phyloP scores from a whole-genome alignment of 2,797 vertebrate species.

The Pantherophis alleghaniensis region DNA sequence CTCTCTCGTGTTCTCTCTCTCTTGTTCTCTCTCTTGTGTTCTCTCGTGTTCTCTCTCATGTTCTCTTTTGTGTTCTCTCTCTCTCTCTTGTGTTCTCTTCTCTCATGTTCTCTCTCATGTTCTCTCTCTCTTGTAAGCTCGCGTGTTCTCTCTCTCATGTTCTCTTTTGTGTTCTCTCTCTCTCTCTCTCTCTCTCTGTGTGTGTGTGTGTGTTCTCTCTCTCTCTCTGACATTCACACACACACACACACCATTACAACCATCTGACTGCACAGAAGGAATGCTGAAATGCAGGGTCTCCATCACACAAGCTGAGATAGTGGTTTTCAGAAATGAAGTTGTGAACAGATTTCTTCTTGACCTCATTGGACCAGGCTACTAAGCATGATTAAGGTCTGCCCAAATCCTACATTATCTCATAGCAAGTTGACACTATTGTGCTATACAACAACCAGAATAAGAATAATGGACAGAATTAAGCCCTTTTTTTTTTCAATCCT shows the following conservation, averaged over 20 bases:
- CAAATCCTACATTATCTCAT: background rate
- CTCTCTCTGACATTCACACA: background rate
- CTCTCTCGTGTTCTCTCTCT: background rate
- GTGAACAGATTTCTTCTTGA: background rate
- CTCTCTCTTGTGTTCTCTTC: no score
- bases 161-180: no score
- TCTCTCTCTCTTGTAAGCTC: no score
- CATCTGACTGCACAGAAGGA: background rate
- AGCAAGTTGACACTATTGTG: background rate
- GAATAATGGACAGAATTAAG: background rate
- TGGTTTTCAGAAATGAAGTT: background rate
- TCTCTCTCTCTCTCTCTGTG: no score
- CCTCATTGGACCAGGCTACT: background rate
- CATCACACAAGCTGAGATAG: background rate
- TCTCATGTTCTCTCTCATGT: no score
- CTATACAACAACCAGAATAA: background rate
- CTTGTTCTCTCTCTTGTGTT: background rate
- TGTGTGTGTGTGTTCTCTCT: no score
- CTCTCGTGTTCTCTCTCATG: background rate
- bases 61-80: no score
- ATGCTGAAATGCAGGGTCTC: background rate
- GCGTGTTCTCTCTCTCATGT: no score
- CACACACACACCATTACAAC: background rate
- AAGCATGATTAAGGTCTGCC: background rate
- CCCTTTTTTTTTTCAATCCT: background rate